phyloP scores from a whole-genome alignment of 2,797 vertebrate species.

The Atherinosoma microstoma region DNA sequence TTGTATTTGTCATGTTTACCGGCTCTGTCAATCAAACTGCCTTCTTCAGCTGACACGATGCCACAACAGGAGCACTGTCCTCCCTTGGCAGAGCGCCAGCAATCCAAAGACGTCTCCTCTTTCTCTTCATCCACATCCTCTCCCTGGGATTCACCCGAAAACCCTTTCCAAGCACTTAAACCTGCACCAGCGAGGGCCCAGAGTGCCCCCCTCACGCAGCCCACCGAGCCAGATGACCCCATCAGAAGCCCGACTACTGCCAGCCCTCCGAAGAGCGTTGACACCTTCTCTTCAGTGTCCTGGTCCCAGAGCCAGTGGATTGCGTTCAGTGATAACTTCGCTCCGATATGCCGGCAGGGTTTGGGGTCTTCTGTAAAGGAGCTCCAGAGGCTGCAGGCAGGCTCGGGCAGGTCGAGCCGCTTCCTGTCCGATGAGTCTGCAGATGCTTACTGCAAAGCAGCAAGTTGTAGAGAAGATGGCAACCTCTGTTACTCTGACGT shows the following conservation, averaged over 20 bases:
- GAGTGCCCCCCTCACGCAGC: constrained; percentile 81
- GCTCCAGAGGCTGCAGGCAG: constrained; percentile 68
- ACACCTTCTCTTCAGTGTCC: constrained; percentile 73
- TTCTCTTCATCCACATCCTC: constrained; percentile 80
- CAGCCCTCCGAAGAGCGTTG: constrained; percentile 69
- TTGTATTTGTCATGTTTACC: constrained; percentile 57
- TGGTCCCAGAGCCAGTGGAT: constrained; percentile 87
- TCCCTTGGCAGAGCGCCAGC: constrained; percentile 56
- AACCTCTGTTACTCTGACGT: constrained; percentile 62
- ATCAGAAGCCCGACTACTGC: constrained; percentile 45
- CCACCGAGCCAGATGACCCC: constrained; percentile 61
- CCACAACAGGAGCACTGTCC: constrained; percentile 72
- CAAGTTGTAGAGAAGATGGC: constrained; percentile 74
- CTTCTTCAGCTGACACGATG: constrained; percentile 78
- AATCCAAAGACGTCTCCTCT: constrained; percentile 68
- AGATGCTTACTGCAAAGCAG: constrained; percentile 71
- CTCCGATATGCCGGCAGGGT: constrained; percentile 57
- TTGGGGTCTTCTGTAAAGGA: constrained; percentile 68
- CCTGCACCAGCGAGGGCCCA: constrained; percentile 78
- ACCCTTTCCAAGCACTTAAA: constrained; percentile 76
- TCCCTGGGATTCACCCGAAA: constrained; percentile 79
- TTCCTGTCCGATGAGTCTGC: constrained; percentile 82
- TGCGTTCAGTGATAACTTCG: constrained; percentile 83
- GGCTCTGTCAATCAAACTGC: constrained; percentile 74
- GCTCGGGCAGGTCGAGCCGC: constrained; percentile 67